These are phyloP conservation scores for Ophiothrix spiculata DNA, from an alignment of 35 echinoderm and acorn worm species.

Conservation along the genomic window DNA sequence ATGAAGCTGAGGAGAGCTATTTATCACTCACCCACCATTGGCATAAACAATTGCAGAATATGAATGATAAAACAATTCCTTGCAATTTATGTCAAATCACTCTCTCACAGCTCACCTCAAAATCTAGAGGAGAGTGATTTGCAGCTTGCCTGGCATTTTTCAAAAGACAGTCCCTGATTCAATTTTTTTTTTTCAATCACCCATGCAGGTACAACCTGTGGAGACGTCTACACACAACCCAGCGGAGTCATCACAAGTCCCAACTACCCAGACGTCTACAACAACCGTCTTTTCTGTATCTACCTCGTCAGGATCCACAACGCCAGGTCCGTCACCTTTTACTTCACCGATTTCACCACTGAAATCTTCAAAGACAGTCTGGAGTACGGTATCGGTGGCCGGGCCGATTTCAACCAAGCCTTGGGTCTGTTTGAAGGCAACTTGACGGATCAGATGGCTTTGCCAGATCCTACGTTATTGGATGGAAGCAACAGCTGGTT, in stretches of 20 bases:
- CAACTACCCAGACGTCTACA: conserved; percentile 28
- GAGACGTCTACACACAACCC: not conserved
- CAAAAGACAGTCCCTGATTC: no score
- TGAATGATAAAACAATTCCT: no score
- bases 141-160: no score
- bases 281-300: conserved; percentile 6
- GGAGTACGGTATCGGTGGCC: not conserved
- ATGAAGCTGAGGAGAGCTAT: no score
- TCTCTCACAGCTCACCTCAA: no score
- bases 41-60: no score
- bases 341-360: conserved; percentile 15
- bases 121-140: no score
- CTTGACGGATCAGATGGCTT: not conserved
- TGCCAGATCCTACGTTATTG: not conserved
- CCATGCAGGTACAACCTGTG: conserved; percentile 44
- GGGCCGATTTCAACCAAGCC: not conserved
- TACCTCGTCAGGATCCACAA: conserved; percentile 44
- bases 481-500: not conserved
- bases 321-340: conserved; percentile 43
- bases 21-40: no score
- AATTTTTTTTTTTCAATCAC: not conserved
- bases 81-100: no score
- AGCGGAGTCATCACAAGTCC: conserved; percentile 16
- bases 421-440: conserved; percentile 7
- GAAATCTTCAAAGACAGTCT: conserved; percentile 34